Conservation (phyloP, 2,888 invertebrate species). For the Poecilobothrus nobilitatus region DNA sequence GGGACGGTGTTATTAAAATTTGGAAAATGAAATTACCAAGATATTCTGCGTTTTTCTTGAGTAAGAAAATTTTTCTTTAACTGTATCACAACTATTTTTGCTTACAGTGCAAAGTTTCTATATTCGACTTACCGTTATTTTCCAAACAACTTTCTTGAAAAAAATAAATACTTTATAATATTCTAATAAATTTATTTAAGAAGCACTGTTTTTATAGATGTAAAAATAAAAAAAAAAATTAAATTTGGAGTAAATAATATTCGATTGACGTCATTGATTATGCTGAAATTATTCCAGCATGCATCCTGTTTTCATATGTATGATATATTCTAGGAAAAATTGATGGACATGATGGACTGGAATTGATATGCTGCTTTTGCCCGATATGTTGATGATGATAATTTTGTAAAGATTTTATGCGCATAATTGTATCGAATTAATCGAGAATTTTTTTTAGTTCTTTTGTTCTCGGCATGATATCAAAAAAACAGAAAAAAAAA, state of each 20-base stretch:
- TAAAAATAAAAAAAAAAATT: neutral
- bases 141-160: too few relatives aligned
- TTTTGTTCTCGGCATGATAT: neutral
- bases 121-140: too few relatives aligned
- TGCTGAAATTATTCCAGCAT: neutral
- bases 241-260: neutral
- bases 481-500: neutral
- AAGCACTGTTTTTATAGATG: too few relatives aligned
- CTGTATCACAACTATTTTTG: too few relatives aligned
- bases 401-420: neutral
- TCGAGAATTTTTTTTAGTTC: neutral
- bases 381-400: neutral
- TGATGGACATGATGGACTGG: neutral
- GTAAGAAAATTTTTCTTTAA: too few relatives aligned
- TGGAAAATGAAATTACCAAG: too few relatives aligned
- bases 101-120: too few relatives aligned
- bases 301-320: neutral
- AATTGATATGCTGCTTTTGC: neutral
- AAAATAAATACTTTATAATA: too few relatives aligned
- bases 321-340: neutral
- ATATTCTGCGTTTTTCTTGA: too few relatives aligned
- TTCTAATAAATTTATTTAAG: too few relatives aligned
- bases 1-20: too few relatives aligned
- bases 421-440: slow-evolving; percentile 4
- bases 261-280: neutral